Evolutionary conservation across 2,888 invertebrate species (phyloP).

Genomic region (Archips xylosteana): DNA sequence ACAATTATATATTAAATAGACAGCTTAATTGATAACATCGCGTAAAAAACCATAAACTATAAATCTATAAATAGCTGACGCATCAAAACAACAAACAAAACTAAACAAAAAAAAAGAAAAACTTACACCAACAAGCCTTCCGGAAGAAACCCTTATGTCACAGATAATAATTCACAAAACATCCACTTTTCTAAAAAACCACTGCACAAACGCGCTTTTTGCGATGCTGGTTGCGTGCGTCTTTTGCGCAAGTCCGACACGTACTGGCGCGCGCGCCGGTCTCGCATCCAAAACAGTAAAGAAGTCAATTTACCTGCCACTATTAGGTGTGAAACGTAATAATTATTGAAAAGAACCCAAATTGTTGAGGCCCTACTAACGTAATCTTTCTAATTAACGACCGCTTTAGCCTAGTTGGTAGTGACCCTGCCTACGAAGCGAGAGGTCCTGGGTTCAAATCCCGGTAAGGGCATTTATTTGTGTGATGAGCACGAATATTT

Average conservation of each 20-base stretch:
- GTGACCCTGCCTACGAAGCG: too few relatives aligned
- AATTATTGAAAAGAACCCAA: neutral
- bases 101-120: neutral
- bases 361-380: too few relatives aligned
- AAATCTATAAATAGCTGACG: neutral
- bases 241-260: slow-evolving; percentile 8
- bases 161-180: slow-evolving; percentile 23
- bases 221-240: slow-evolving; percentile 5
- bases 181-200: slow-evolving; percentile 9
- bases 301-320: neutral
- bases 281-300: neutral
- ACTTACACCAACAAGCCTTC: slow-evolving; percentile 30
- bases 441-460: too few relatives aligned
- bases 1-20: neutral
- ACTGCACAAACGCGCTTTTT: slow-evolving; percentile 3
- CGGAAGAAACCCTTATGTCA: slow-evolving; percentile 8
- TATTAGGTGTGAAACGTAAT: neutral
- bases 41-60: neutral
- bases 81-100: neutral
- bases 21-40: neutral
- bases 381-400: too few relatives aligned
- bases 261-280: slow-evolving; percentile 12
- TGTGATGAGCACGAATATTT: too few relatives aligned
- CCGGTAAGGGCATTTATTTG: too few relatives aligned
- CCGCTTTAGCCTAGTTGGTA: too few relatives aligned